phyloP scores from a whole-genome alignment of 2,113 vertebrate genomes.

The Muscicapa adusta region DNA sequence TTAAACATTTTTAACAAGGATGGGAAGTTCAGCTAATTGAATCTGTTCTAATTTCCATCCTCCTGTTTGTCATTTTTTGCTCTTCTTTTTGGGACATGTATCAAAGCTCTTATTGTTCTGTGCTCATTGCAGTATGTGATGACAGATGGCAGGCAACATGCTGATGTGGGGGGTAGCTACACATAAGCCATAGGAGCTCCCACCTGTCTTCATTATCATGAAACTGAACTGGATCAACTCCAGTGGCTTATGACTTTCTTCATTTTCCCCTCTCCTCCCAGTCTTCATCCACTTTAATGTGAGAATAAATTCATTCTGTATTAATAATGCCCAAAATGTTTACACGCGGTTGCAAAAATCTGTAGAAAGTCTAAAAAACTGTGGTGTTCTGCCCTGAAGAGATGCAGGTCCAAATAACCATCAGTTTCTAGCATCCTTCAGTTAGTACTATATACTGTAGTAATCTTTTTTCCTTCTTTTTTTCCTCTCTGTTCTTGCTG shows the following conservation, averaged over 20 bases:
- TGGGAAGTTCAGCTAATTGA: constrained; percentile 30
- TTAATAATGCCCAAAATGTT: neutral
- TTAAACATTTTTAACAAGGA: constrained; percentile 21
- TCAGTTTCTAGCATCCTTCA: neutral
- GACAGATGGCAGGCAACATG: constrained; percentile 28
- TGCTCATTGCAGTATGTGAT: neutral
- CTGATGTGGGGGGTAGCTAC: neutral
- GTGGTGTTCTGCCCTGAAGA: neutral
- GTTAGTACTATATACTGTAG: neutral
- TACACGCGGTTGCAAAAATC: neutral
- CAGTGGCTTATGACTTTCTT: neutral
- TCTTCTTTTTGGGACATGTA: neutral
- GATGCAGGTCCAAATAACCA: neutral
- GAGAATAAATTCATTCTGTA: neutral
- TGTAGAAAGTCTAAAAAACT: neutral
- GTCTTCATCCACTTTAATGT: neutral
- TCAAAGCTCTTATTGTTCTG: neutral
- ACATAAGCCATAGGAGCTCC: neutral
- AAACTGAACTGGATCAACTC: neutral
- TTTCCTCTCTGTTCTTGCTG: neutral
- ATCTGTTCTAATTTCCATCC: constrained; percentile 31
- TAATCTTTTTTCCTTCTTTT: neutral
- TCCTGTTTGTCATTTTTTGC: constrained; percentile 1
- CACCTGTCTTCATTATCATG: constrained; percentile 18
- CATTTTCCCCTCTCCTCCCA: neutral